Evolutionary conservation across 1,140 invertebrate species (phyloP).

Genomic region (Triops longicaudatus): DNA sequence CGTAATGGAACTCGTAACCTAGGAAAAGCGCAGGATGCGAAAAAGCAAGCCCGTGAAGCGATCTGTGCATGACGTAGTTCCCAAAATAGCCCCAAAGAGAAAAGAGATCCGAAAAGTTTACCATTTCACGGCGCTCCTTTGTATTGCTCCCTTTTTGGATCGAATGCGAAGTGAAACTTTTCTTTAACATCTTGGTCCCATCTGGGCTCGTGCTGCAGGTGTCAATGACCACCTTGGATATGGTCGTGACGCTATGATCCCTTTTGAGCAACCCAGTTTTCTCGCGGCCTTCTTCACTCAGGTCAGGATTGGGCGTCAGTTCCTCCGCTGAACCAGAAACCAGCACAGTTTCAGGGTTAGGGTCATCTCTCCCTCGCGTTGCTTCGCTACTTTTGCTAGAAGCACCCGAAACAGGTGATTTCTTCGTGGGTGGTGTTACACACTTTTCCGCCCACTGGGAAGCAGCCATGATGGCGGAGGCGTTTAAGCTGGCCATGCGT

Average conservation of each 20-base stretch:
- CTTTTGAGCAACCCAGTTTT: constrained; percentile 7
- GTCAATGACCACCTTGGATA: constrained; percentile 11
- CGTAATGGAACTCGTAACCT: constrained; percentile 8
- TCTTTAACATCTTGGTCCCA: constrained; percentile 12
- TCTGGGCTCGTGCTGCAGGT: constrained; percentile 13
- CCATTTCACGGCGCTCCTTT: background rate
- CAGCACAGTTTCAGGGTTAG: background rate
- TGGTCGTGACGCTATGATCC: constrained; percentile 10
- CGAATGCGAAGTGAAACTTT: constrained; percentile 8
- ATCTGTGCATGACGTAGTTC: background rate
- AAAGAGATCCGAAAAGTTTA: background rate
- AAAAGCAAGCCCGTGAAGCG: background rate
- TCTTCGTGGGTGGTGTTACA: background rate
- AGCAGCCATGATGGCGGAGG: constrained; percentile 81
- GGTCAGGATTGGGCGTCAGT: background rate
- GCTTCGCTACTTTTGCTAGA: constrained; percentile 3
- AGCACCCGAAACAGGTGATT: background rate
- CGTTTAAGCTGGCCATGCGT: constrained; percentile 86
- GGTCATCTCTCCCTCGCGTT: background rate
- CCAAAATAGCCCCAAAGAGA: background rate
- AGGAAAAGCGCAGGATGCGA: background rate
- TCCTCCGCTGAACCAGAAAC: background rate
- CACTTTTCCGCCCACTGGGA: constrained; percentile 22
- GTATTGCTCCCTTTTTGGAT: background rate
- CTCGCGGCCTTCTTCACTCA: background rate